Base-by-base conservation (phyloP, 2,797 vertebrate genomes). In the Arrhamphus sclerolepis region DNA sequence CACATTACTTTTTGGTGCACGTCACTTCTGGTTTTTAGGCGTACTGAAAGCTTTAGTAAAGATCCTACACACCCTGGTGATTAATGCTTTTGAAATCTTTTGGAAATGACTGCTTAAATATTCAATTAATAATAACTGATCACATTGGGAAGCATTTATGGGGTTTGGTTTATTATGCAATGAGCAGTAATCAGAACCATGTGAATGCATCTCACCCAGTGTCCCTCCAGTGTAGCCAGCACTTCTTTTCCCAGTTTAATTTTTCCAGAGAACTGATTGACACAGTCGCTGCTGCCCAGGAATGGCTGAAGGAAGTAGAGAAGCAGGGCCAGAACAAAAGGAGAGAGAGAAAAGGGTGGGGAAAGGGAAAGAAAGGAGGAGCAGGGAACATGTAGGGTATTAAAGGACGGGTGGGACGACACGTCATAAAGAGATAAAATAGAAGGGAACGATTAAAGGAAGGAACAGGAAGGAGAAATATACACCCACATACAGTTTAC, bases 171-270 rank as follows among this genome's bases (percentile, higher is more conserved):
- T 10, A 9, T 34, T 9, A 10, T 2, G 31, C 31, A 34, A 34
- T 10, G 11, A 10, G 42, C 13, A 22, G 11, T 34, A 11, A 34
- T 7, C 11, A 28, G 11, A 7, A n/a, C 7, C 4, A 20, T n/a
- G n/a, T n/a, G 1, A 18, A 6, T 0, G 18, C 0, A 11, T 66
- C 75, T 63, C 87, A 99, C 97, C 97, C 97, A 99, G 70, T 98
- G 96, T 47, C 97, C 97, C 70, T 99, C 96, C 62, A 99, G 89
- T 22, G 95, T 94, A 20, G 96, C 96, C 66, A 99, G 84, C 75
- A 98, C 96, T 91, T 99, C 97, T 86, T 98, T 98, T 56, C 97
- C 97, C 82, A 98, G 90, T 80, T 98, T 98, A 80, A 99, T 97
- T 89, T 96, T 99, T 31, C 97, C 97, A 66, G 88, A 93, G 91